Evolutionary conservation across 92 coral and sea anemone species (phyloP).

Genomic region (Hydrozoanthus gracilis): DNA sequence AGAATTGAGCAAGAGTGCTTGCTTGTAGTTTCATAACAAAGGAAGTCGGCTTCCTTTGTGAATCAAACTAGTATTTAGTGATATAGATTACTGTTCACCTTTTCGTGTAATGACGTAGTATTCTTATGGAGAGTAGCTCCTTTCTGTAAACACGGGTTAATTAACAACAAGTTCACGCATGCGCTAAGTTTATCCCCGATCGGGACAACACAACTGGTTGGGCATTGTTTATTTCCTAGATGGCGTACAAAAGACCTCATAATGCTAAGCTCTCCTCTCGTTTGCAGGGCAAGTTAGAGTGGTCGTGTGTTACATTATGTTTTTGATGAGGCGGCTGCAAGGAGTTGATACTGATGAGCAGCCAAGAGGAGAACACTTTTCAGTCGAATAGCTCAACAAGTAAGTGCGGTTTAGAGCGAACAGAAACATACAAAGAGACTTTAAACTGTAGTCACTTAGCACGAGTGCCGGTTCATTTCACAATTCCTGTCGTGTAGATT

Average conservation of each 20-base stretch:
- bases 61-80: not conserved
- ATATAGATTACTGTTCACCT: slow-evolving; percentile 7
- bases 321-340: slow-evolving; percentile 54
- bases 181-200: slow-evolving; percentile 14
- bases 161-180: slow-evolving; percentile 34
- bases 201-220: slow-evolving; percentile 41
- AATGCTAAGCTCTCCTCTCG: slow-evolving; percentile 30
- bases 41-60: slow-evolving; percentile 33
- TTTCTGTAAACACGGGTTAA: slow-evolving; percentile 24
- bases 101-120: slow-evolving; percentile 2
- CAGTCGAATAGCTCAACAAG: slow-evolving; percentile 21
- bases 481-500: not conserved
- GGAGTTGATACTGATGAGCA: slow-evolving; percentile 63
- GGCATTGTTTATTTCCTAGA: slow-evolving; percentile 37
- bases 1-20: not conserved
- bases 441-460: slow-evolving; percentile 10
- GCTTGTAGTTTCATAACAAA: slow-evolving; percentile 6
- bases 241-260: slow-evolving; percentile 24
- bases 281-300: slow-evolving; percentile 42
- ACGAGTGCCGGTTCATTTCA: slow-evolving; percentile 26
- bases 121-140: slow-evolving; percentile 26
- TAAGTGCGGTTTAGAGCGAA: not conserved
- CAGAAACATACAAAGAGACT: slow-evolving; percentile 4
- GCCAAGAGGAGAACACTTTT: slow-evolving; percentile 42
- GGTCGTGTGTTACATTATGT: slow-evolving; percentile 61